Evolutionary conservation across 2,797 vertebrate species (phyloP).

Genomic region (Labroides dimidiatus): DNA sequence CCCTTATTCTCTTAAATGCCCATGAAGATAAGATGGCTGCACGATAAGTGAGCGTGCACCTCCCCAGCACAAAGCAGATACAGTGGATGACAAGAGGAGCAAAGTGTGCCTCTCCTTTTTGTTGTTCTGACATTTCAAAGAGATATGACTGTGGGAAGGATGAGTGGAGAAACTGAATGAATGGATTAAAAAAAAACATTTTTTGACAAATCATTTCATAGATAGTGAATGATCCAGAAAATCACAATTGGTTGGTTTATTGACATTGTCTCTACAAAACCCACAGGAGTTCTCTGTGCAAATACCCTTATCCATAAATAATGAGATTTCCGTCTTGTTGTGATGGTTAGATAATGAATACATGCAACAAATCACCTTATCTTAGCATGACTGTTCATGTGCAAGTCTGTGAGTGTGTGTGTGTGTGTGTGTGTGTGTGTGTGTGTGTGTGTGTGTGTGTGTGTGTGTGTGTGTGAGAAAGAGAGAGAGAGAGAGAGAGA

Average conservation of each 20-base stretch:
- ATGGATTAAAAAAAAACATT: conserved; percentile 1
- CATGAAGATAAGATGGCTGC: conserved; percentile 83
- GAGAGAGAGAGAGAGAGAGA: no score
- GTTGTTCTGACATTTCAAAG: conserved; percentile 67
- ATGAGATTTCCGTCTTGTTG: conserved; percentile 52
- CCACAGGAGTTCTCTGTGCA: conserved; percentile 19
- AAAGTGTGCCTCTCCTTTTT: conserved; percentile 63
- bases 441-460: no score
- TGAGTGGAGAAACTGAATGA: conserved; percentile 36
- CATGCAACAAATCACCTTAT: conserved; percentile 71
- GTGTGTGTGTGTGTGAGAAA: no score
- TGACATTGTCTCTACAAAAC: conserved; percentile 33
- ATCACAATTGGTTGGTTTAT: conserved; percentile 18
- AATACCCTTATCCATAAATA: conserved; percentile 50
- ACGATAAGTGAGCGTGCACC: conserved; percentile 68
- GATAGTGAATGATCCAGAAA: conserved; percentile 42
- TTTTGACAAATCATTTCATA: conserved; percentile 14
- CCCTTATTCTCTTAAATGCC: conserved; percentile 83
- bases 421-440: conserved; percentile 19
- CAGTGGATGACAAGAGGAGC: conserved; percentile 53
- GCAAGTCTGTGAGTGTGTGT: conserved; percentile 5
- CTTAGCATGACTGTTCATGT: conserved; percentile 22
- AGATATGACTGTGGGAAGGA: conserved; percentile 29
- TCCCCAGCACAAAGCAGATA: conserved; percentile 56
- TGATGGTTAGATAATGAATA: conserved; percentile 50